phyloP scores from a whole-genome alignment of 2,888 invertebrate species.

The Drosophila mettleri region DNA sequence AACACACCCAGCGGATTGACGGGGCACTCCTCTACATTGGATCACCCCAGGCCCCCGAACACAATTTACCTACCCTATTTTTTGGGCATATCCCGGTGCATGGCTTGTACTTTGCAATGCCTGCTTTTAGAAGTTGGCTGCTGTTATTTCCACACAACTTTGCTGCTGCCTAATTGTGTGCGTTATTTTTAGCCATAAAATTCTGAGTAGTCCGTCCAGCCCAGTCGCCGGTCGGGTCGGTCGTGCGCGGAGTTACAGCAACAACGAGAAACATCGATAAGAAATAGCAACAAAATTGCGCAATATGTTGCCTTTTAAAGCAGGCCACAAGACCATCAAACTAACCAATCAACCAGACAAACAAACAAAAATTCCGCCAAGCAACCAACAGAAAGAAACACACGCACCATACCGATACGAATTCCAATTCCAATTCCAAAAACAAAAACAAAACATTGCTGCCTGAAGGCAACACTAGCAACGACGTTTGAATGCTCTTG shows the following conservation, averaged over 20 bases:
- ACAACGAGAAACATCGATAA: conserved; percentile 1
- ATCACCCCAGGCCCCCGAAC: not conserved
- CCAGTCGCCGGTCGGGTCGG: conserved; percentile 9
- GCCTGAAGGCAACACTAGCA: not conserved
- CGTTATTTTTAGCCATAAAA: conserved; percentile 65
- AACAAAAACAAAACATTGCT: not conserved
- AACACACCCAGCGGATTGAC: conserved; percentile 21
- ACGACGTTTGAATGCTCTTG: conserved; percentile 1
- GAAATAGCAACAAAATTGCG: conserved; percentile 19
- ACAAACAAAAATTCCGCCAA: conserved; percentile 27
- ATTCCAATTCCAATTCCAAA: conserved; percentile 2
- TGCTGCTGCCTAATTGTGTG: conserved; percentile 52
- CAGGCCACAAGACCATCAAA: conserved; percentile 38
- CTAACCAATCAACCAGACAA: conserved; percentile 32
- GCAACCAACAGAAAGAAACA: conserved; percentile 14
- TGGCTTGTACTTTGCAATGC: conserved; percentile 12
- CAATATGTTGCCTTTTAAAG: conserved; percentile 23
- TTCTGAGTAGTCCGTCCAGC: conserved; percentile 33
- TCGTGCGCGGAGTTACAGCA: conserved; percentile 13
- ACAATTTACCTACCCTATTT: not conserved
- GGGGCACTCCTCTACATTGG: not conserved
- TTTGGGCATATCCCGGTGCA: conserved; percentile 1
- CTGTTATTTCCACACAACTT: conserved; percentile 20
- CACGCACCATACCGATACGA: conserved; percentile 13
- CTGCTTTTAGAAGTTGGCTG: conserved; percentile 31